phyloP scores from a whole-genome alignment of 2,797 vertebrate species.

The Remorina albescens region DNA sequence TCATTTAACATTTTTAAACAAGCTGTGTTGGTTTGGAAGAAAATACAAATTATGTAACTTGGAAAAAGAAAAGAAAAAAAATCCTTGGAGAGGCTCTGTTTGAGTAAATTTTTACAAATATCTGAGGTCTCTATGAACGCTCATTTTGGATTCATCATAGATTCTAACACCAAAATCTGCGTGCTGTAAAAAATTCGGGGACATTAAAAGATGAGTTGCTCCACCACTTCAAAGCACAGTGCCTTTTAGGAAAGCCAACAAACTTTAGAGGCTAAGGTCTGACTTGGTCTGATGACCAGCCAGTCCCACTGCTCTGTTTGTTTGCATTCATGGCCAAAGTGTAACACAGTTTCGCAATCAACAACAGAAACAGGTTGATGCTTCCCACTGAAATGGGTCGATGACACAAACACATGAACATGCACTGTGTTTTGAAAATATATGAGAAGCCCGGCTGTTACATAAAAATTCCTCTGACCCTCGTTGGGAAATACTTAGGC shows the following conservation, averaged over 20 bases:
- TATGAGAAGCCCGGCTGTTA: conserved; percentile 67
- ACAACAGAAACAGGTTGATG: conserved; percentile 70
- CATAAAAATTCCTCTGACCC: conserved; percentile 72
- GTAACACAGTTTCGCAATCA: conserved; percentile 66
- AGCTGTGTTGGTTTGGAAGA: background rate
- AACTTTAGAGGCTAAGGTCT: conserved; percentile 39
- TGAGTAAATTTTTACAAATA: background rate
- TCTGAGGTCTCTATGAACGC: background rate
- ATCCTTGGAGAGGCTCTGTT: background rate
- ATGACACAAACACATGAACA: conserved; percentile 53
- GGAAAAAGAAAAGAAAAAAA: conserved; percentile 10
- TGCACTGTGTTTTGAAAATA: conserved; percentile 76
- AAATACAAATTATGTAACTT: background rate
- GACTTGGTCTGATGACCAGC: conserved; percentile 30
- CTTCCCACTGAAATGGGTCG: conserved; percentile 75
- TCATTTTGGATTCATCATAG: background rate
- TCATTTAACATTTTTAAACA: background rate
- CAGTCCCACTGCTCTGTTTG: conserved; percentile 67
- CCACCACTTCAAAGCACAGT: conserved; percentile 53
- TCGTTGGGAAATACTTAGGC: conserved; percentile 69
- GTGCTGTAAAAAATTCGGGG: conserved; percentile 18
- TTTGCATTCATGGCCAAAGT: conserved; percentile 63
- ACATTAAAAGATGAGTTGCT: conserved; percentile 15
- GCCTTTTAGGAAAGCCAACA: conserved; percentile 57
- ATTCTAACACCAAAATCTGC: background rate